These are phyloP conservation scores for Anolis carolinensis DNA, from an alignment of 2,113 vertebrate genomes.

Conservation along the genomic window DNA sequence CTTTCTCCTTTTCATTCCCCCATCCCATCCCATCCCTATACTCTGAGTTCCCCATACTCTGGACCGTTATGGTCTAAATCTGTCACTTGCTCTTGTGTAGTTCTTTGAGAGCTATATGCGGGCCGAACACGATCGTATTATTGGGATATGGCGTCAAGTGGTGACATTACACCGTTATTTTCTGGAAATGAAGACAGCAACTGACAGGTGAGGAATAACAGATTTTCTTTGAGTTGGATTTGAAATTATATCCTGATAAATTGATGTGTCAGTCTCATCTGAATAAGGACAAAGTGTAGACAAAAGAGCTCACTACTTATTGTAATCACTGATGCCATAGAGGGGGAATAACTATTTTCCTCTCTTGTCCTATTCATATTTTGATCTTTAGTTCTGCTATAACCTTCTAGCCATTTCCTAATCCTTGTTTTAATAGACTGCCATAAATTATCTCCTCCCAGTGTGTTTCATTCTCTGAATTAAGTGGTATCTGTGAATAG, in stretches of 20 bases:
- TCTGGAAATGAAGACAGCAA: conserved; percentile 85
- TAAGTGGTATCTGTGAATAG: neutral
- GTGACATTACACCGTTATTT: conserved; percentile 83
- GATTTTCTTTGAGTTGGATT: neutral
- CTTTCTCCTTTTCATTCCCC: no score
- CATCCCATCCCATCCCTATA: no score
- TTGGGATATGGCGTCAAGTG: conserved; percentile 83
- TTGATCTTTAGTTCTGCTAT: neutral
- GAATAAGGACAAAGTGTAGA: neutral
- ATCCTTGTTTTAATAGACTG: neutral
- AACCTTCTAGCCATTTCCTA: neutral
- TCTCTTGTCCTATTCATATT: neutral
- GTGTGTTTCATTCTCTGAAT: neutral
- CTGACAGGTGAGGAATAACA: conserved; percentile 82
- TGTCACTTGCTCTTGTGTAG: conserved; percentile 65
- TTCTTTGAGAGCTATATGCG: conserved; percentile 68
- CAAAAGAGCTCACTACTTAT: neutral
- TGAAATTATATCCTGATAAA: neutral
- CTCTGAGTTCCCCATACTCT: no score
- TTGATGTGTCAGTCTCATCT: neutral
- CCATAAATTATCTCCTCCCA: neutral
- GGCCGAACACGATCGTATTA: conserved; percentile 76
- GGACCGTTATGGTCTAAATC: neutral
- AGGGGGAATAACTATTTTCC: neutral
- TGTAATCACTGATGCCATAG: neutral